Conservation (phyloP, 2,797 vertebrate genomes). For the Uromys caudimaculatus region DNA sequence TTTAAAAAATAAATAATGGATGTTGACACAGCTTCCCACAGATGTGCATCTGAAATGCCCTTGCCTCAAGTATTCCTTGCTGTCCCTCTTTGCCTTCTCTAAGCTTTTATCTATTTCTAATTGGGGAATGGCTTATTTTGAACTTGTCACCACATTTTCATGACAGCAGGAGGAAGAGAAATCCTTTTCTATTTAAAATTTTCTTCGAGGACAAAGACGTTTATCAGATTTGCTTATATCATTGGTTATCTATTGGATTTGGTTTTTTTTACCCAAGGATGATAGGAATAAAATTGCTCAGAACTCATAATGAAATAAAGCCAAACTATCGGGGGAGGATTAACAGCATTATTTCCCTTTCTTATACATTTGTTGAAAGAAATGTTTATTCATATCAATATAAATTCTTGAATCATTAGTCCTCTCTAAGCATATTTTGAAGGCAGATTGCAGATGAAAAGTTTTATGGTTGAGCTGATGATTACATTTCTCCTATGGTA, state of each 20-base stretch:
- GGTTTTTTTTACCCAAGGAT: background rate
- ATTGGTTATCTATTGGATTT: background rate
- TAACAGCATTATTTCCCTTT: slow-evolving; percentile 7
- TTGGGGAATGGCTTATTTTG: background rate
- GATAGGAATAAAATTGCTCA: background rate
- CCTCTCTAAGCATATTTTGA: background rate
- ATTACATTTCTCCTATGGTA: background rate
- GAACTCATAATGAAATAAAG: background rate
- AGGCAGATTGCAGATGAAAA: background rate
- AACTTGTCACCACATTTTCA: background rate
- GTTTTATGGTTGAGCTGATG: background rate
- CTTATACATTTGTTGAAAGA: slow-evolving; percentile 10
- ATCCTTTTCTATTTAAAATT: background rate
- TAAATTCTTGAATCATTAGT: slow-evolving; percentile 15
- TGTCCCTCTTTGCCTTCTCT: background rate
- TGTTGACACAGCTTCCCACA: slow-evolving; percentile 43
- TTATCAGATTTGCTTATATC: background rate
- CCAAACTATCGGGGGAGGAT: background rate
- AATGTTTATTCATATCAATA: background rate
- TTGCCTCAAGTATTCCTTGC: background rate
- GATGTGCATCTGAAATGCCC: background rate
- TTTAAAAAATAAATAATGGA: background rate
- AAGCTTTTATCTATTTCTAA: slow-evolving; percentile 43
- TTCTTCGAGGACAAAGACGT: slow-evolving; percentile 12
- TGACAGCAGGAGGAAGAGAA: background rate